phyloP scores from a whole-genome alignment of 2,888 invertebrate species.

The Platynereis dumerilii region DNA sequence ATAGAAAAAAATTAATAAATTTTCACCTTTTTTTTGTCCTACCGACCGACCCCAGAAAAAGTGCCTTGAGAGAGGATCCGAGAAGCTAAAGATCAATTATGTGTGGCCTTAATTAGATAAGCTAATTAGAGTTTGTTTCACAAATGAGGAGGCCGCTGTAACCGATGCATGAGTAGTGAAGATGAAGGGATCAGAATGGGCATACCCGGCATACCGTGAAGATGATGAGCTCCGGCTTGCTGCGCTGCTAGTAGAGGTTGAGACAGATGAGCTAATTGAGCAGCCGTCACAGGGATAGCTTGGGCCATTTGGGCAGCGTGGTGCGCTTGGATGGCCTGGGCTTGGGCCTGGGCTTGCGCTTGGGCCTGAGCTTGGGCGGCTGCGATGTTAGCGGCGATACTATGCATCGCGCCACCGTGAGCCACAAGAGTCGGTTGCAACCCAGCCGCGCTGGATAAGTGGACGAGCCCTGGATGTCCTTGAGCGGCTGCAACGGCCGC shows the following conservation, averaged over 20 bases:
- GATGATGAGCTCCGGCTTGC: not conserved
- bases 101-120: no score
- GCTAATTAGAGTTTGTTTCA: no score
- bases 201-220: conserved; percentile 14
- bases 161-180: conserved; percentile 9
- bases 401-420: not conserved
- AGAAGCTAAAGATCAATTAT: no score
- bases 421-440: not conserved
- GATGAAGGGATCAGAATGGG: conserved; percentile 11
- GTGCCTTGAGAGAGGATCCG: no score
- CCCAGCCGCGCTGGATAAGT: conserved; percentile 1
- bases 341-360: conserved; percentile 43
- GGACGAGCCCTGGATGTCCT: conserved; percentile 15
- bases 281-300: not conserved
- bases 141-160: conserved; percentile 23
- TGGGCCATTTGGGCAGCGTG: not conserved
- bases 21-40: no score
- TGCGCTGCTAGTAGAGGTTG: conserved; percentile 7
- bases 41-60: no score
- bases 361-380: conserved; percentile 39
- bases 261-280: not conserved
- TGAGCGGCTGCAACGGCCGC: conserved; percentile 12
- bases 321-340: conserved; percentile 36
- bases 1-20: no score
- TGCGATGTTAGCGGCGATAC: conserved; percentile 1